These are phyloP conservation scores for Oplegnathus fasciatus DNA, from an alignment of 2,113 vertebrate species.

Conservation along the genomic window DNA sequence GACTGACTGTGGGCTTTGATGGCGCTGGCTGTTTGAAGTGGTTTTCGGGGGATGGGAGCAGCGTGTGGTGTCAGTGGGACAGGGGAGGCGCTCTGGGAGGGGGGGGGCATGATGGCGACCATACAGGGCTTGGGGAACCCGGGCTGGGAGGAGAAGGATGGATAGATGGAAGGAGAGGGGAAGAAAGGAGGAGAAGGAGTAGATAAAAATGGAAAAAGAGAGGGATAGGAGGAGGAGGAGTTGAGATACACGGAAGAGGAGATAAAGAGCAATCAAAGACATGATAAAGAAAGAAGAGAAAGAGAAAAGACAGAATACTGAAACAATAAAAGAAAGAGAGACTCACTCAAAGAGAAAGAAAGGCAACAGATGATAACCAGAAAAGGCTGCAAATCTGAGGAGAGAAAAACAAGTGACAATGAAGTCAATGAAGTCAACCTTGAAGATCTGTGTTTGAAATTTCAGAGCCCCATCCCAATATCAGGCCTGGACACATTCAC, in stretches of 20 bases:
- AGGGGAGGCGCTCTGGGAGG: conserved; percentile 68
- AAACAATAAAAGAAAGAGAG: not conserved
- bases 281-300: conserved; percentile 11
- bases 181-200: conserved; percentile 20
- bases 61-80: conserved; percentile 87
- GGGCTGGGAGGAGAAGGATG: conserved; percentile 47
- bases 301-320: not conserved
- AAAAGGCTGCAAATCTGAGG: conserved; percentile 38
- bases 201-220: conserved; percentile 26
- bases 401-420: conserved; percentile 7
- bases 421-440: conserved; percentile 24
- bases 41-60: conserved; percentile 87
- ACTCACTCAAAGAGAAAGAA: conserved; percentile 18
- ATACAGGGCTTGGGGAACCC: conserved; percentile 57
- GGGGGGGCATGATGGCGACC: conserved; percentile 69
- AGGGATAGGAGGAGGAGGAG: conserved; percentile 12
- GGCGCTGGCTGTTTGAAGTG: conserved; percentile 86
- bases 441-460: conserved; percentile 29
- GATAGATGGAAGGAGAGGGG: conserved; percentile 44
- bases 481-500: conserved; percentile 69
- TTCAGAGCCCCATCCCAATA: conserved; percentile 12
- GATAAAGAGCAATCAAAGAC: conserved; percentile 34
- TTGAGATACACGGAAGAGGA: conserved; percentile 6
- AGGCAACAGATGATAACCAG: conserved; percentile 3
- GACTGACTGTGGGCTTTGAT: conserved; percentile 84